Evolutionary conservation across 2,797 vertebrate species (phyloP).

Genomic region (Pyrocephalus nanus): DNA sequence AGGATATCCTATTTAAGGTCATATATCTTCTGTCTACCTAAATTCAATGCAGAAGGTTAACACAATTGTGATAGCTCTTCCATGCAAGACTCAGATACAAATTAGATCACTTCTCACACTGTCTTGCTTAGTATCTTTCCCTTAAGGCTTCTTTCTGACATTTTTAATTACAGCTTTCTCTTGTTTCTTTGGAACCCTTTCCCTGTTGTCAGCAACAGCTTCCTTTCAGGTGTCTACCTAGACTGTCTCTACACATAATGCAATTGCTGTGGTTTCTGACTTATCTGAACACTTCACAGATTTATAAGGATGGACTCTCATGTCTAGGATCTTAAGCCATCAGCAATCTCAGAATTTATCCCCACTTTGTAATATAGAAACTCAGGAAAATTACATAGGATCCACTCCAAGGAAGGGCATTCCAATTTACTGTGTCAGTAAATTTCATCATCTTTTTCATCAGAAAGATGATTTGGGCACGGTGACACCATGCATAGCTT

Average conservation of each 20-base stretch:
- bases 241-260: not conserved
- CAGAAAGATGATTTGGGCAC: not conserved
- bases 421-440: not conserved
- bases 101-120: not conserved
- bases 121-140: not conserved
- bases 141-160: not conserved
- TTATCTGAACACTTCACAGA: not conserved
- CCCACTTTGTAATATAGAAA: not conserved
- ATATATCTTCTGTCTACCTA: not conserved
- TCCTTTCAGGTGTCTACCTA: not conserved
- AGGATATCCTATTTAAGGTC: not conserved
- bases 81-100: not conserved
- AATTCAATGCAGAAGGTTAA: not conserved
- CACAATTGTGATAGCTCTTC: not conserved
- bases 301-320: not conserved
- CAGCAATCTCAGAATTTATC: not conserved
- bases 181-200: not conserved
- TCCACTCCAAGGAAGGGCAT: not conserved
- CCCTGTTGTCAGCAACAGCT: not conserved
- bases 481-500: not conserved
- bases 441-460: too few relatives aligned
- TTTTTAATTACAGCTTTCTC: not conserved
- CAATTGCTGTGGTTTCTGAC: not conserved
- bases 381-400: not conserved
- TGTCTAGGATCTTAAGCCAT: not conserved